Conservation (phyloP, 2,888 invertebrate genomes). For the Aspidapion aeneum region DNA sequence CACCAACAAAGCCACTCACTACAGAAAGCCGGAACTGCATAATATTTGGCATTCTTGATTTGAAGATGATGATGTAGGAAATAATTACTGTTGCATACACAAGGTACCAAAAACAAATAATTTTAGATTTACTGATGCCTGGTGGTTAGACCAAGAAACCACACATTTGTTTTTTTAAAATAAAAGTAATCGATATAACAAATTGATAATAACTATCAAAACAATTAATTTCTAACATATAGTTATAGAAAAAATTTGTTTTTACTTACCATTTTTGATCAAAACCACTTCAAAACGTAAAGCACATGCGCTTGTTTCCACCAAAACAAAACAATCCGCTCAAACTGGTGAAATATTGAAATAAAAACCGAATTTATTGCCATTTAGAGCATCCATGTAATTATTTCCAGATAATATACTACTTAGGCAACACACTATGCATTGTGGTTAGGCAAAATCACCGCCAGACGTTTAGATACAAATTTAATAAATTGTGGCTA, state of each 20-base stretch:
- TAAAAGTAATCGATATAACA: constrained; percentile 1
- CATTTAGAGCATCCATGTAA: neutral
- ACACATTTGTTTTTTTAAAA: constrained; percentile 2
- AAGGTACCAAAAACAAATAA: too few relatives aligned
- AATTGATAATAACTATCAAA: constrained; percentile 2
- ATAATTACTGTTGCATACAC: too few relatives aligned
- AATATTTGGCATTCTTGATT: too few relatives aligned
- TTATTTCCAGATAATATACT: neutral
- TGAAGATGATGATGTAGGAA: too few relatives aligned
- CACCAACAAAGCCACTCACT: neutral
- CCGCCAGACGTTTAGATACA: constrained; percentile 1
- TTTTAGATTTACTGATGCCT: neutral
- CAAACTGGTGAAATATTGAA: neutral
- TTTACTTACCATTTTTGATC: neutral
- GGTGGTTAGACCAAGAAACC: constrained; percentile 1
- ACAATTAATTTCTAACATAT: neutral
- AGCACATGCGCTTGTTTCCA: neutral
- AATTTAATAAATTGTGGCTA: neutral
- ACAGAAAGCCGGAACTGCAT: neutral
- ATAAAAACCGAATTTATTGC: neutral
- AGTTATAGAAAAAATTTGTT: neutral
- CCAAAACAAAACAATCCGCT: constrained; percentile 1
- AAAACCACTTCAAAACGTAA: constrained; percentile 3
- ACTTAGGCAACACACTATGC: constrained; percentile 1
- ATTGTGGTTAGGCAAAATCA: constrained; percentile 1